phyloP scores from a whole-genome alignment of 2,113 vertebrate species.

The Rafetus swinhoei region DNA sequence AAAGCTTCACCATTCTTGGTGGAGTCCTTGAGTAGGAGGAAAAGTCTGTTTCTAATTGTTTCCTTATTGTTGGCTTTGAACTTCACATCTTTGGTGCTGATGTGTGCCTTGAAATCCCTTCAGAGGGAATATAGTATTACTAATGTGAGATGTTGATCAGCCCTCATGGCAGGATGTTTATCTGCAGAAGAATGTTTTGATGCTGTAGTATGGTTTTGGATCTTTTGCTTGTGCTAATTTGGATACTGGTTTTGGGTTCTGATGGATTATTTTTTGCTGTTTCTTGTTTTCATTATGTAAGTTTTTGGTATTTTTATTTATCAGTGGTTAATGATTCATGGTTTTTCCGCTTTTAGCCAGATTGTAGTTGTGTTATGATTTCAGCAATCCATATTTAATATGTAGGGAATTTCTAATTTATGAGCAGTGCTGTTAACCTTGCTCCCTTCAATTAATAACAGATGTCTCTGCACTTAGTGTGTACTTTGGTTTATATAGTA shows the following conservation, averaged over 20 bases:
- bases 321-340: constrained; percentile 6
- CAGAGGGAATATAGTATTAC: constrained; percentile 57
- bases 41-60: constrained; percentile 79
- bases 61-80: constrained; percentile 78
- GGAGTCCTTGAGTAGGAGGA: constrained; percentile 39
- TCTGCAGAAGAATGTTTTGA: constrained; percentile 68
- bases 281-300: constrained; percentile 41
- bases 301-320: constrained; percentile 61
- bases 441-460: constrained; percentile 53
- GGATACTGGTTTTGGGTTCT: constrained; percentile 60
- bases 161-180: constrained; percentile 67
- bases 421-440: constrained; percentile 19
- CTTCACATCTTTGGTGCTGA: constrained; percentile 69
- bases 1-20: constrained; percentile 59
- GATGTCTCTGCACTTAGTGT: constrained; percentile 36
- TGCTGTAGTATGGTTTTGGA: constrained; percentile 41
- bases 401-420: constrained; percentile 51
- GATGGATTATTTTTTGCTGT: constrained; percentile 51
- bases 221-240: constrained; percentile 30
- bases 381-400: constrained; percentile 55
- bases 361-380: constrained; percentile 34
- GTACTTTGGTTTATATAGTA: constrained; percentile 34
- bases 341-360: constrained; percentile 47
- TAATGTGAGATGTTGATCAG: constrained; percentile 68
- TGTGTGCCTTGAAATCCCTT: constrained; percentile 67